Evolutionary conservation across 1,140 invertebrate species (phyloP), one percentile per base, ranked within the genome.

Genomic region (Monomorium pharaonis): DNA sequence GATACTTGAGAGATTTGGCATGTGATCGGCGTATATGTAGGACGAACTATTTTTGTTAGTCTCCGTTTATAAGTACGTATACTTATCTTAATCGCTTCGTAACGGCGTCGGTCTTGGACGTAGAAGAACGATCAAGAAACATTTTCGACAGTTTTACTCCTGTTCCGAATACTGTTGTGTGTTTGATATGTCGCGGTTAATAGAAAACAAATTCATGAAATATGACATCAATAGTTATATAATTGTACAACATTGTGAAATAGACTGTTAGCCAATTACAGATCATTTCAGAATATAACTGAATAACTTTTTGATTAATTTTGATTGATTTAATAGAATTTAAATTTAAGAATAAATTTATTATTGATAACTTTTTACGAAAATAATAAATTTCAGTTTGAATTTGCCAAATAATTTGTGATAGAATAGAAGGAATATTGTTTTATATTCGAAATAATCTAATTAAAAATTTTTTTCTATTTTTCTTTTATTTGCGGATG

Each of bases 41-140:
- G 27, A 37, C 51, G 42, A 83, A 74, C 60, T 88, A 89, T 86
- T 85, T 78, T 75, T 86, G 44, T 86, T 86, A 54, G 84, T 77
- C 51, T 42, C 21, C 51, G 21, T 70, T 33, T 49, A 30, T 56
- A 54, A 47, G 33, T 54, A 77, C 18, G 44, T 27, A n/a, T n/a
- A n/a, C n/a, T n/a, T n/a, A 56, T 37, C 60, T 33, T 37, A 27
- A 27, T 44, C 30, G n/a, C 10, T 47, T 80, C 47, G 56, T 21
- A 78, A 63, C 27, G 42, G 3, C 14, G 27, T 10, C 14, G 10
- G 27, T 88, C 86, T 86, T 58, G 86, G 27, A 88, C 85, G 58
- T 58, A 74, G 86, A 88, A 88, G 60, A 62, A 30, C 37, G n/a
- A 37, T 51, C 60, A 30, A n/a, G 16, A n/a, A 37, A 70, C 16